Percentiles rank a stretch among this genome's conserved stretches.
Conservation (phyloP, 2,888 invertebrate genomes). For the Machimus rusticus region DNA sequence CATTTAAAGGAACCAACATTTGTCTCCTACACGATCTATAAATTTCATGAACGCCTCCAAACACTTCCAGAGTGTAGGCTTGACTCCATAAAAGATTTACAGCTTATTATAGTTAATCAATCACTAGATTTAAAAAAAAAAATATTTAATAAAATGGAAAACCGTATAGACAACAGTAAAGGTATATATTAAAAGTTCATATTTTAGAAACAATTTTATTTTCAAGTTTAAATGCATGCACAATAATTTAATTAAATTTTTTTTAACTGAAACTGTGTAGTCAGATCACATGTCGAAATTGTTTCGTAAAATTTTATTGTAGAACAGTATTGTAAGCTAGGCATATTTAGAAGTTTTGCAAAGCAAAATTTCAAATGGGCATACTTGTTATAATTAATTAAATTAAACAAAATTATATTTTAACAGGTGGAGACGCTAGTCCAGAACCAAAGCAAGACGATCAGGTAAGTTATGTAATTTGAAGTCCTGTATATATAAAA, state of each 20-base stretch:
- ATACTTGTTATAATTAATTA: not conserved
- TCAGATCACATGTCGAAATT: not conserved
- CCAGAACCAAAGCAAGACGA: conserved; percentile 40
- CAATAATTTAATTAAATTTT: not conserved
- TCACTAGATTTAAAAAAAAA: too few species aligned
- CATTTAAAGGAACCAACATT: too few species aligned
- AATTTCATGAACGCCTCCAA: too few species aligned
- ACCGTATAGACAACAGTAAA: not conserved
- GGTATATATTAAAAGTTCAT: too few species aligned
- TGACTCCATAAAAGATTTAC: too few species aligned
- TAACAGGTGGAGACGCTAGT: conserved; percentile 28
- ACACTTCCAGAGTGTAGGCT: too few species aligned
- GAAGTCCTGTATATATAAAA: not conserved
- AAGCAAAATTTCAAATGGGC: not conserved
- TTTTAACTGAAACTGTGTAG: not conserved
- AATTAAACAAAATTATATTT: not conserved
- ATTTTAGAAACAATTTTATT: not conserved
- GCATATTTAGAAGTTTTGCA: conserved; percentile 13
- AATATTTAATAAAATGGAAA: not conserved
- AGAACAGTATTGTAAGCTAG: not conserved
- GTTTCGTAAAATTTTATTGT: not conserved
- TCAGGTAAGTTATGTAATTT: not conserved
- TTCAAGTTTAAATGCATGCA: not conserved
- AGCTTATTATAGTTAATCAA: too few species aligned
- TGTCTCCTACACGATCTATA: too few species aligned